These are phyloP conservation scores for Drosophila nannoptera DNA, from an alignment of 1,140 invertebrate genomes.

Conservation along the genomic window DNA sequence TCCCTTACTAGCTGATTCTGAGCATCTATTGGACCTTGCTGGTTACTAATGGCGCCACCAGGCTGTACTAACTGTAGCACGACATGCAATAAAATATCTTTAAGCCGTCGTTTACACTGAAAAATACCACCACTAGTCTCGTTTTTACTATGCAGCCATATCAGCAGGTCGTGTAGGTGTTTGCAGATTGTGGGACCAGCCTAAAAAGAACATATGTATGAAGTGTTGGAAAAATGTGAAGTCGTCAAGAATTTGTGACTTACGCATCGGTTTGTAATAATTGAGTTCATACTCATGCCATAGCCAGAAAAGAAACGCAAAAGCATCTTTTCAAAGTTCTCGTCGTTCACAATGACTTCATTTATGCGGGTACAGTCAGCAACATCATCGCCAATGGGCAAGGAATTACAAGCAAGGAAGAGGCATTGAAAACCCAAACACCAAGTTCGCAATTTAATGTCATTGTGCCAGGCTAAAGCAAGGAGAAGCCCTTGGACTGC, in stretches of 20 bases:
- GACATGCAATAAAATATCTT: constrained; percentile 85
- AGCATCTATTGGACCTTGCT: constrained; percentile 89
- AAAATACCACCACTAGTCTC: constrained; percentile 81
- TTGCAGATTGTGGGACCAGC: constrained; percentile 89
- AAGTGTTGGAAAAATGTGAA: neutral
- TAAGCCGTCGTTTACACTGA: constrained; percentile 83
- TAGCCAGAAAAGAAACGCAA: constrained; percentile 86
- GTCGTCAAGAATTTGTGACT: constrained; percentile 2
- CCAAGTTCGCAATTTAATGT: constrained; percentile 86
- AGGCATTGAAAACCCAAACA: constrained; percentile 85
- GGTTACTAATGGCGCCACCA: constrained; percentile 84
- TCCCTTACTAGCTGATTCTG: constrained; percentile 87
- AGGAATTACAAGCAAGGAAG: constrained; percentile 81
- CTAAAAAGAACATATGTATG: constrained; percentile 71
- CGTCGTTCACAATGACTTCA: constrained; percentile 84
- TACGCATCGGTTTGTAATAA: constrained; percentile 77
- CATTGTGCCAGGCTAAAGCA: constrained; percentile 84
- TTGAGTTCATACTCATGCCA: constrained; percentile 79
- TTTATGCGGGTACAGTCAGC: constrained; percentile 80
- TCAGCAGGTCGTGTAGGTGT: constrained; percentile 86
- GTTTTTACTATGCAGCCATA: constrained; percentile 85
- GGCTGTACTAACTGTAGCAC: constrained; percentile 86
- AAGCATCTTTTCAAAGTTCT: constrained; percentile 86
- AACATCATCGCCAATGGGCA: constrained; percentile 63
- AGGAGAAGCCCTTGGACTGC: constrained; percentile 86